Evolutionary conservation across 2,797 vertebrate species (phyloP), one percentile per base, ranked within the genome.

Genomic region (Anolis apletophallus): DNA sequence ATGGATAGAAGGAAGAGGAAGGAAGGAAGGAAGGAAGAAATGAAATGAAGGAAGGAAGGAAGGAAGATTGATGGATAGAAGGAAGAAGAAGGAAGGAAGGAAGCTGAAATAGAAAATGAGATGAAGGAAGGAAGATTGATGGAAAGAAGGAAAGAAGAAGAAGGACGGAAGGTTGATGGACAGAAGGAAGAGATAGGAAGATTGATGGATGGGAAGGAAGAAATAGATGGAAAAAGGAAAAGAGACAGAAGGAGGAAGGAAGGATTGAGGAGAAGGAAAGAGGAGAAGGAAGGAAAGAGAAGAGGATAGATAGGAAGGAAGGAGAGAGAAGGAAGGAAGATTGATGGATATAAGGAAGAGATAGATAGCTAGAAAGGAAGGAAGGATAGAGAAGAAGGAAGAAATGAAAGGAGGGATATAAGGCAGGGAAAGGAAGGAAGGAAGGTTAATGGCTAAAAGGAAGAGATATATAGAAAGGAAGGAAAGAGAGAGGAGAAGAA

Each of bases 141-240:
- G 40, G 40, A 40, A 40, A 5, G 40, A 40, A 40, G 40, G 40
- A n/a, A n/a, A n/a, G 40, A 40, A 40, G 21, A 17, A 75, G 52
- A 75, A 52, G 50, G 40, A 40, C 2, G 40, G 40, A 40, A 40
- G 40, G 40, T 6, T 6, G 26, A 26, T n/a, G n/a, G 5, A 40
- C 2, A 40, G 40, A 6, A n/a, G 13, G 1, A 14, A 32, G n/a
- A 1, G 3, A 32, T 3, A 6, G n/a, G 3, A 69, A 6, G n/a
- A n/a, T n/a, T n/a, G n/a, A n/a, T n/a, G n/a, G 3, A 32, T 3
- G 3, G n/a, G 3, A 69, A 6, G 12, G 3, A 16, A 6, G 12
- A 0, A 32, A 6, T 9, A 29, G 59, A 23, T 61, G 17, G 59
- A 61, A 75, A 26, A 26, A 29, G 3, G 3, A 68, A 13, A n/a